These are phyloP conservation scores for Atlantisia rogersi DNA, from an alignment of 2,113 vertebrate genomes.

Conservation along the genomic window DNA sequence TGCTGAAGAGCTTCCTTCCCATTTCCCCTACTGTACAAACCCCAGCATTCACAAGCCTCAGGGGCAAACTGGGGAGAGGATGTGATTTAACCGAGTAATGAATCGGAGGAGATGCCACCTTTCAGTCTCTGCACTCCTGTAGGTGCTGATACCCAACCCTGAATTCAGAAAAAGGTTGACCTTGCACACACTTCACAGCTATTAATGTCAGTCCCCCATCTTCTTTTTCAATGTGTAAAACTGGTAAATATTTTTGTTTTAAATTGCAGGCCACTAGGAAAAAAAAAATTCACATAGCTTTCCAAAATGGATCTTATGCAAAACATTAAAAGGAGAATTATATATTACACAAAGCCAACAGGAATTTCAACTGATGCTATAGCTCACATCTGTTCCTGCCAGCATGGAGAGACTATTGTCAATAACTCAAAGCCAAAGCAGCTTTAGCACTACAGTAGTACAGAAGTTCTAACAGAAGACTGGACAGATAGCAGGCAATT, in stretches of 20 bases:
- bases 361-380: not conserved
- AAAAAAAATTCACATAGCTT: not conserved
- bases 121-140: not conserved
- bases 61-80: not conserved
- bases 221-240: not conserved
- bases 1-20: not conserved
- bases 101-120: not conserved
- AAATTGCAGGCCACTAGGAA: not conserved
- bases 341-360: not conserved
- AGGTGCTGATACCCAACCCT: not conserved
- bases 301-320: not conserved
- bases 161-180: not conserved
- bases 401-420: not conserved
- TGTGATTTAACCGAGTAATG: not conserved
- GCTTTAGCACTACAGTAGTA: not conserved
- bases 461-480: not conserved
- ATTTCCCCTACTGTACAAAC: not conserved
- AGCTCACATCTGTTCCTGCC: not conserved
- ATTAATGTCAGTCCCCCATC: not conserved
- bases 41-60: not conserved
- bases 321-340: not conserved
- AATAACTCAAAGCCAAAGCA: not conserved
- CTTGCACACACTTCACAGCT: not conserved
- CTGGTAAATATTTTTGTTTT: not conserved
- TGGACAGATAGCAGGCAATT: not conserved